A percentile compares a stretch with the other conserved stretches of the same genome.
phyloP scores from a whole-genome alignment of 2,797 vertebrate species.

The Remorina albescens region DNA sequence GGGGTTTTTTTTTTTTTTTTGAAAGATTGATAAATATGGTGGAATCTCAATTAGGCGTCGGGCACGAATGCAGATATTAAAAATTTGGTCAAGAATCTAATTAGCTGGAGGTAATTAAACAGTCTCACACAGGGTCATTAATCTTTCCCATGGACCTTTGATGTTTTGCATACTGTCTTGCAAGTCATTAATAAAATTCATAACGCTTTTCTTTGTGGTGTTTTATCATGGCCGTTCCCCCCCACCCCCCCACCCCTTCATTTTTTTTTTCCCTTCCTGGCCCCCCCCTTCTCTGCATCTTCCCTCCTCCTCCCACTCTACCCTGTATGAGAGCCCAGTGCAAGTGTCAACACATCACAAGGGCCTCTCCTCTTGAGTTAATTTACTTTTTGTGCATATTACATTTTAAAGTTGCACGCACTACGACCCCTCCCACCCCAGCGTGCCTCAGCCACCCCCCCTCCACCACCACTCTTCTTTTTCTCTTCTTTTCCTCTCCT shows the following conservation, averaged over 20 bases:
- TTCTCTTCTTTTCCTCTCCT: slow-evolving; percentile 8
- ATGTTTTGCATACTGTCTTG: slow-evolving; percentile 99
- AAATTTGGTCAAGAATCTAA: slow-evolving; percentile 99
- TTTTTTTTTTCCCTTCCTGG: slow-evolving; percentile 35
- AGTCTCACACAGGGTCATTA: slow-evolving; percentile 99
- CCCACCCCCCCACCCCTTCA: slow-evolving; percentile 51
- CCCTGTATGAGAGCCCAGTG: slow-evolving; percentile 86
- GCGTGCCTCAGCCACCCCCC: slow-evolving; percentile 31
- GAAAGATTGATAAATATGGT: slow-evolving; percentile 99
- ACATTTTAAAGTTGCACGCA: slow-evolving; percentile 83
- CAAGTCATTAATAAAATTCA: slow-evolving; percentile 99
- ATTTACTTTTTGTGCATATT: slow-evolving; percentile 90
- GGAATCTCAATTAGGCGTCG: slow-evolving; percentile 99
- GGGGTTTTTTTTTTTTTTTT: slow-evolving; percentile 53
- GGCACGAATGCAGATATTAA: slow-evolving; percentile 99
- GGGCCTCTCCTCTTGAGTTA: slow-evolving; percentile 91
- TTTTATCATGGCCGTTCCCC: slow-evolving; percentile 87
- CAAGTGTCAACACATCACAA: slow-evolving; percentile 97
- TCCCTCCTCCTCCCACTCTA: slow-evolving; percentile 71
- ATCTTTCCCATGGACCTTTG: slow-evolving; percentile 99
- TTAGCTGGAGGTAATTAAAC: slow-evolving; percentile 99
- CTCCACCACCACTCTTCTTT: slow-evolving; percentile 6
- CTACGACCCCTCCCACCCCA: slow-evolving; percentile 64
- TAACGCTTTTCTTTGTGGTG: slow-evolving; percentile 98
- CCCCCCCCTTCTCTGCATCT: slow-evolving; percentile 61